phyloP scores from a whole-genome alignment of 2,797 vertebrate species.

The Channallabes apus region DNA sequence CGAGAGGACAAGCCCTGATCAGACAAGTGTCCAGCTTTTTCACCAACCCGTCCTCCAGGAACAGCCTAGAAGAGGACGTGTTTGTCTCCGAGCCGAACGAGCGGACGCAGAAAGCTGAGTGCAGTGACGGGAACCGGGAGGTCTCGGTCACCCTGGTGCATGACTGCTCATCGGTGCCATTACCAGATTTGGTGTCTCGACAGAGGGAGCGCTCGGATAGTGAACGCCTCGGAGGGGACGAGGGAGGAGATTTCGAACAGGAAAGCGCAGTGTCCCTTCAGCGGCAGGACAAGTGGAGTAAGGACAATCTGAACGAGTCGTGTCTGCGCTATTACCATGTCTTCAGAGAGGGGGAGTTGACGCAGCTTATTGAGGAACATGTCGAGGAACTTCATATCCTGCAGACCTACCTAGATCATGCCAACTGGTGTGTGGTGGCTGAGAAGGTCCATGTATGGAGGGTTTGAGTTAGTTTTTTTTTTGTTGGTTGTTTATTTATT shows the following conservation, averaged over 20 bases:
- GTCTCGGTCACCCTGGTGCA: slow-evolving; percentile 63
- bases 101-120: slow-evolving; percentile 32
- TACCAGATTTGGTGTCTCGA: slow-evolving; percentile 78
- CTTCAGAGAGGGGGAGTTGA: slow-evolving; percentile 76
- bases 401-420: slow-evolving; percentile 73
- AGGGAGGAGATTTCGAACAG: slow-evolving; percentile 26
- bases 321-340: slow-evolving; percentile 75
- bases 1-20: slow-evolving; percentile 65
- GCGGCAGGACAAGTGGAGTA: slow-evolving; percentile 51
- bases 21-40: slow-evolving; percentile 74
- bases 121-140: slow-evolving; percentile 48
- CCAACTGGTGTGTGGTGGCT: slow-evolving; percentile 74
- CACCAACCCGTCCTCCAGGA: slow-evolving; percentile 64
- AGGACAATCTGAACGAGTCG: slow-evolving; percentile 54
- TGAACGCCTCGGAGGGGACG: slow-evolving; percentile 44
- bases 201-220: slow-evolving; percentile 62
- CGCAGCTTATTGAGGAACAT: slow-evolving; percentile 68
- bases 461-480: slow-evolving; percentile 55
- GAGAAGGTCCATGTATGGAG: slow-evolving; percentile 73
- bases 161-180: slow-evolving; percentile 67
- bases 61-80: slow-evolving; percentile 74
- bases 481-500: slow-evolving; percentile 45
- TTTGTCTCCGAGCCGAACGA: slow-evolving; percentile 69
- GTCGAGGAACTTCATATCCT: slow-evolving; percentile 72
- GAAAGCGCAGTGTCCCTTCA: slow-evolving; percentile 60